These are phyloP conservation scores for Physocephala rufipes DNA, from an alignment of 2,888 invertebrate genomes.

Conservation along the genomic window DNA sequence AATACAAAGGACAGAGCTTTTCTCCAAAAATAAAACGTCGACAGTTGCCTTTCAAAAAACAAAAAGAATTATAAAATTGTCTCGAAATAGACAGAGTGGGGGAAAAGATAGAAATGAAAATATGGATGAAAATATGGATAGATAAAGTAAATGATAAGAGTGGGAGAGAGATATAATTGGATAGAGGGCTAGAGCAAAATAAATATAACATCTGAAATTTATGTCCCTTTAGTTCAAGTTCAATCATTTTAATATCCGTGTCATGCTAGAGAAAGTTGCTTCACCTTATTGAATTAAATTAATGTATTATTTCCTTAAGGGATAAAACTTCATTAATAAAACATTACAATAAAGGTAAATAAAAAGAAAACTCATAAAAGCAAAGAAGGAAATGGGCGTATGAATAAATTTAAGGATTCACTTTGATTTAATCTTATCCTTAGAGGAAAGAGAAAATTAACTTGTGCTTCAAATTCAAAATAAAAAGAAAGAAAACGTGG, in stretches of 20 bases:
- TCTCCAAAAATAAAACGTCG: no score
- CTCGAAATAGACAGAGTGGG: no score
- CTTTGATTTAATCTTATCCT: neutral
- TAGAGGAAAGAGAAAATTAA: no score
- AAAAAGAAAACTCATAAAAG: neutral
- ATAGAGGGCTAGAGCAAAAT: neutral
- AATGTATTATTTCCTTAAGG: neutral
- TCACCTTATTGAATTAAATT: neutral
- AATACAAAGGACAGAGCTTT: no score
- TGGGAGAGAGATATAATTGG: neutral
- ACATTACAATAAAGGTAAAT: neutral
- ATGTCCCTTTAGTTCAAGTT: no score
- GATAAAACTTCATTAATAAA: neutral
- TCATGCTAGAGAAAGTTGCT: neutral
- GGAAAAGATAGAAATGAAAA: neutral
- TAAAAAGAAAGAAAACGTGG: no score
- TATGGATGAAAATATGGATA: neutral
- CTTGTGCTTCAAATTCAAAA: no score
- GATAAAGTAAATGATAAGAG: no score
- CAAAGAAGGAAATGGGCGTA: neutral
- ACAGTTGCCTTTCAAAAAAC: no score
- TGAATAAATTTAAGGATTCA: neutral
- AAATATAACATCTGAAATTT: neutral
- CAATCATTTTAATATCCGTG: no score
- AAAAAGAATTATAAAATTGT: no score